Base-by-base conservation (phyloP, 2,888 invertebrate species). In the Muschampia plurimacula region DNA sequence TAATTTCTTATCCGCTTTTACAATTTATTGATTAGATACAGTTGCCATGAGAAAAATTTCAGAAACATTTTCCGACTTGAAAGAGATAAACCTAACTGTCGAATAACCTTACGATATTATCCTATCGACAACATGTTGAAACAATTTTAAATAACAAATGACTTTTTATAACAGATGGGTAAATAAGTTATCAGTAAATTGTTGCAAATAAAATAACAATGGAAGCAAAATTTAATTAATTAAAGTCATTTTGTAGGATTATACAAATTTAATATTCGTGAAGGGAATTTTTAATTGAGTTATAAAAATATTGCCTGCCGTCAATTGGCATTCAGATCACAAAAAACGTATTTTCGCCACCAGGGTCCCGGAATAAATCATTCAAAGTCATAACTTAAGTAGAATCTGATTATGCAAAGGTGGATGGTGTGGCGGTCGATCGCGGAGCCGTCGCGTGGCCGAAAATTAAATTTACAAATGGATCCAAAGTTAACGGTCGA, bases 391-490 rank as follows among this genome's bases (percentile, higher is more conserved):
- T 88, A 90, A 90, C 89, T 90, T 87, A 83, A 85, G 82, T 83
- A 76, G 83, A 88, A 90, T 89, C 87, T 87, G 89, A 88, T 90
- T 91, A 90, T 84, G 82, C 81, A 82, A 84, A 84, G 85, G 83
- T 82, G 82, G 77, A 78, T 79, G 82, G 79, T 79, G 77, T 78
- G 78, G 80, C 77, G 72, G 67, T 80, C 80, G 82, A 80, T 81
- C 80, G 81, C 78, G 76, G 78, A 78, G 79, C 79, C 81, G 77
- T 79, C 79, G 80, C 80, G 81, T 82, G 71, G 70, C 82, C 80
- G 78, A 81, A 86, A 89, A 90, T 90, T 85, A 88, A 90, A 91
- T 92, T 92, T 87, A 85, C 87, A 89, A 90, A 89, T 88, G 86
- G 89, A 84, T 84, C 83, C 82, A 79, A 89, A 91, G 90, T 90